Conservation (phyloP, 2,113 vertebrate species). For the Synchiropus splendidus region DNA sequence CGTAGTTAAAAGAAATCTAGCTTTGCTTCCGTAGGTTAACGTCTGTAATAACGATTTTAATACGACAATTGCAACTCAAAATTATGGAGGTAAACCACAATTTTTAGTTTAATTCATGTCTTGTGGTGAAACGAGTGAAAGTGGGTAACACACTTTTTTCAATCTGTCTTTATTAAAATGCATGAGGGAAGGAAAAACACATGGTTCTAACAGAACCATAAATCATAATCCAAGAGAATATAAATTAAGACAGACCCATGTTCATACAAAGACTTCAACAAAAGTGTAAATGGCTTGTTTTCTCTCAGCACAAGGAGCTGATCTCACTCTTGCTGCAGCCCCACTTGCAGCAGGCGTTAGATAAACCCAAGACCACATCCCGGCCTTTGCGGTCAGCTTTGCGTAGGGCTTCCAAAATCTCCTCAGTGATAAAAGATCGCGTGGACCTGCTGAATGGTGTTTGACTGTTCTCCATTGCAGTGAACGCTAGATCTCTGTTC, state of each 20-base stretch:
- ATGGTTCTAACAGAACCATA: too few species aligned
- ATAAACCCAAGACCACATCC: slow-evolving; percentile 71
- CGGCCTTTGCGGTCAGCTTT: slow-evolving; percentile 62
- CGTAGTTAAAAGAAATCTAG: too few species aligned
- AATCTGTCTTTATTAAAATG: neutral
- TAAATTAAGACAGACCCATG: too few species aligned
- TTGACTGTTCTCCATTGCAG: slow-evolving; percentile 23
- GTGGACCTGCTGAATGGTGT: slow-evolving; percentile 44
- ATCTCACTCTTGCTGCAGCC: slow-evolving; percentile 80
- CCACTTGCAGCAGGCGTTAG: slow-evolving; percentile 77
- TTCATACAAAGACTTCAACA: too few species aligned
- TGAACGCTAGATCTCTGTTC: slow-evolving; percentile 34
- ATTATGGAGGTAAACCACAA: too few species aligned
- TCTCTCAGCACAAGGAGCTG: slow-evolving; percentile 73
- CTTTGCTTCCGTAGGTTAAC: too few species aligned
- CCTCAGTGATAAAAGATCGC: slow-evolving; percentile 56
- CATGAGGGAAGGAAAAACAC: neutral
- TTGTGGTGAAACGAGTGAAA: too few species aligned
- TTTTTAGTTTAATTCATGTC: too few species aligned
- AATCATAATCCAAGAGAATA: too few species aligned
- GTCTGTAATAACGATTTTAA: too few species aligned
- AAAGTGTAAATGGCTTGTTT: neutral
- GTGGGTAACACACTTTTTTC: too few species aligned
- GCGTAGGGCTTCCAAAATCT: slow-evolving; percentile 65
- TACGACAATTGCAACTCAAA: too few species aligned